These are phyloP conservation scores for Glaucomys volans DNA, from an alignment of 2,113 vertebrate species.

Conservation along the genomic window DNA sequence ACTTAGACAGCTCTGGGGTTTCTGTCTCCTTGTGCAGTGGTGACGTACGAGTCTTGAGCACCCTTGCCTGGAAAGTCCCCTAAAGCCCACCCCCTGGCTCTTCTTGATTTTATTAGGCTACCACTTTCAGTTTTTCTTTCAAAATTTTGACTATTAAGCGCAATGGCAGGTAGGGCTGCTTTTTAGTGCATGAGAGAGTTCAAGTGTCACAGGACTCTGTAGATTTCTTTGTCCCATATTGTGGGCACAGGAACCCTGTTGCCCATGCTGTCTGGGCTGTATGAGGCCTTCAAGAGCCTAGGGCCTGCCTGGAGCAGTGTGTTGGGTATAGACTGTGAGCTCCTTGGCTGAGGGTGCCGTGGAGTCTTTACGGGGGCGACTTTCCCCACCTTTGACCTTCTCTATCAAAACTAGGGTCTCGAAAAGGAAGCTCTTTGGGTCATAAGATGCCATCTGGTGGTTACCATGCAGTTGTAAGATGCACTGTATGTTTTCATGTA, in stretches of 20 bases:
- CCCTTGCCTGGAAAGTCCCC: not conserved
- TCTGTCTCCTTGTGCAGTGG: not conserved
- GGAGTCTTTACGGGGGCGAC: not conserved
- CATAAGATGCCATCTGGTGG: constrained; percentile 66
- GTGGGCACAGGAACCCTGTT: not conserved
- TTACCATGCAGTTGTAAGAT: constrained; percentile 33
- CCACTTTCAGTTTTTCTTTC: not conserved
- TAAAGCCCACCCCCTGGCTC: not conserved
- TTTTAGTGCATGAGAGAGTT: not conserved
- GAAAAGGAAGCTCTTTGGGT: constrained; percentile 83
- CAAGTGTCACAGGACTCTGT: not conserved
- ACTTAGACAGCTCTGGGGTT: not conserved
- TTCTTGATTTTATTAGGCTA: not conserved
- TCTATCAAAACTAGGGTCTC: constrained; percentile 62
- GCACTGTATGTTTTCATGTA: not conserved
- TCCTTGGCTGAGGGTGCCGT: rapidly evolving
- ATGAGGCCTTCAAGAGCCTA: not conserved
- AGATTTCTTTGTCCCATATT: rapidly evolving
- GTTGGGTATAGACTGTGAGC: rapidly evolving
- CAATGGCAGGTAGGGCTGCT: too few relatives aligned
- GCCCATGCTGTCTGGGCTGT: rapidly evolving
- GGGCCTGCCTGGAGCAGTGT: rapidly evolving
- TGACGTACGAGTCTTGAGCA: not conserved
- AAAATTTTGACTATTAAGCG: not conserved
- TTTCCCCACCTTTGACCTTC: not conserved